Percentiles rank a stretch among this genome's conserved stretches.
These are phyloP conservation scores for Pelodytes ibericus DNA, from an alignment of 2,797 vertebrate genomes.

Conservation along the genomic window DNA sequence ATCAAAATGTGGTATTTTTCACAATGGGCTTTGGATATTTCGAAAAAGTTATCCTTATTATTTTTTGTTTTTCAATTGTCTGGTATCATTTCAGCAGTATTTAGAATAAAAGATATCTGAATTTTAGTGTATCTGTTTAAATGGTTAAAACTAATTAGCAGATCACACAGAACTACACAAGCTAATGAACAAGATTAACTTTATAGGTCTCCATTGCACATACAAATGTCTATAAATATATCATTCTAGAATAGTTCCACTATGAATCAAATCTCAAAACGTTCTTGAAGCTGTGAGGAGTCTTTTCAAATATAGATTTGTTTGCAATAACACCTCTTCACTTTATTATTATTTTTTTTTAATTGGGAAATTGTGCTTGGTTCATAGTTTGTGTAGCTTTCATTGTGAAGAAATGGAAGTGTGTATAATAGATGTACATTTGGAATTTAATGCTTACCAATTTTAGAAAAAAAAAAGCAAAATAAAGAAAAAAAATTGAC, in stretches of 20 bases:
- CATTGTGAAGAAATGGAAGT: slow-evolving; percentile 43
- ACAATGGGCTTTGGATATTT: slow-evolving; percentile 67
- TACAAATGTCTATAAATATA: slow-evolving; percentile 57
- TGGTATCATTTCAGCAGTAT: slow-evolving; percentile 69
- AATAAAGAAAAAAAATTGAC: slow-evolving; percentile 46
- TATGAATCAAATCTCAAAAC: neutral
- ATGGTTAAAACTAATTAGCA: slow-evolving; percentile 62
- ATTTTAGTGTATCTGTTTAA: slow-evolving; percentile 65
- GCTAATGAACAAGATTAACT: slow-evolving; percentile 19
- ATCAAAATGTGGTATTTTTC: slow-evolving; percentile 69
- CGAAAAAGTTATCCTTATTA: slow-evolving; percentile 65
- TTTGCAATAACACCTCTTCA: slow-evolving; percentile 48
- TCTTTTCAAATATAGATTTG: slow-evolving; percentile 16
- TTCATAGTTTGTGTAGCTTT: slow-evolving; percentile 48
- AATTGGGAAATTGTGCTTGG: slow-evolving; percentile 24
- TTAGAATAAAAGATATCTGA: slow-evolving; percentile 71
- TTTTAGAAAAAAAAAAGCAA: slow-evolving; percentile 41
- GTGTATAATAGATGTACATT: slow-evolving; percentile 55
- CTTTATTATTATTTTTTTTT: slow-evolving; percentile 3
- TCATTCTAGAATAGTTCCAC: slow-evolving; percentile 51
- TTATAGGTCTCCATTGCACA: slow-evolving; percentile 35
- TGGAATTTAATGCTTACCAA: slow-evolving; percentile 44
- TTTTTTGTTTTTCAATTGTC: slow-evolving; percentile 72
- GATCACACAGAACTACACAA: slow-evolving; percentile 64
- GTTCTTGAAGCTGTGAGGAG: slow-evolving; percentile 30